These are phyloP conservation scores for Pundamilia nyererei DNA, from an alignment of 2,113 vertebrate species.

Conservation along the genomic window DNA sequence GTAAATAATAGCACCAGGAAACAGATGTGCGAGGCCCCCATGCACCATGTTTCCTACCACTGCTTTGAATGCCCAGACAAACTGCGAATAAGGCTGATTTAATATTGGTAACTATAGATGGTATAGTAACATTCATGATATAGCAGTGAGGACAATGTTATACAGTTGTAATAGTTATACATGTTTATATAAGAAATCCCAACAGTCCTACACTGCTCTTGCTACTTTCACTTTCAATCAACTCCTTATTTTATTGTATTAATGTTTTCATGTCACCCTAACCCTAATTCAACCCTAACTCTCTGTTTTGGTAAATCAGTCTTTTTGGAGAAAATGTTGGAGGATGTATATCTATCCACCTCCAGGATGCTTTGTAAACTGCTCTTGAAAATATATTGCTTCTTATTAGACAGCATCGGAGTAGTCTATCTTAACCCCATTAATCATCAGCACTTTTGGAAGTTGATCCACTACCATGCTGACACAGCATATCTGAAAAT, in stretches of 20 bases:
- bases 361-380: slow-evolving; percentile 24
- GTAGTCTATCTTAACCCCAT: slow-evolving; percentile 31
- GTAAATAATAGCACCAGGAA: neutral
- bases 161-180: neutral
- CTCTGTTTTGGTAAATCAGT: neutral
- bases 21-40: no score
- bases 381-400: slow-evolving; percentile 42
- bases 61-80: no score
- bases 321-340: neutral
- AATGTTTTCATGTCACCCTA: neutral
- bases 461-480: slow-evolving; percentile 28
- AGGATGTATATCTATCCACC: neutral
- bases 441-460: slow-evolving; percentile 43
- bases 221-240: neutral
- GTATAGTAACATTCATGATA: neutral
- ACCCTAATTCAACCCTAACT: neutral
- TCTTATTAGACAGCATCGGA: slow-evolving; percentile 37
- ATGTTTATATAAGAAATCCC: neutral
- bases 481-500: slow-evolving; percentile 40
- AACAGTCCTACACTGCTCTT: neutral
- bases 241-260: neutral
- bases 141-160: neutral
- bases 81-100: neutral
- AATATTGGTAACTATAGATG: neutral
- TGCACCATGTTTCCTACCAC: no score